Conservation (phyloP, 2,113 vertebrate species). For the Hippolais icterina region DNA sequence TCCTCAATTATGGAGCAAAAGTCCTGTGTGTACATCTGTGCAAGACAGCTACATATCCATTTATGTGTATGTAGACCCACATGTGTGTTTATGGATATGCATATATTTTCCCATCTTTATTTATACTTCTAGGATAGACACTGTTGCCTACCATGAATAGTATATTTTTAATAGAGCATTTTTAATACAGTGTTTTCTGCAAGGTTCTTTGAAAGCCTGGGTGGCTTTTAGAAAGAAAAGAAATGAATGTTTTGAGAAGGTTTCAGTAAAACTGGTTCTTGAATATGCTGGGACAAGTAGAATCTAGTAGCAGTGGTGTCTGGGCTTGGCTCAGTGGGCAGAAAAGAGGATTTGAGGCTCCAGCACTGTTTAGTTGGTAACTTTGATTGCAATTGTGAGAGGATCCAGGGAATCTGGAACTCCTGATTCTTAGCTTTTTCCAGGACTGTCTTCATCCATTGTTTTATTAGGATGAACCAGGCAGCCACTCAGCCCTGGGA, state of each 20-base stretch:
- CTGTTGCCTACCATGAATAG: background rate
- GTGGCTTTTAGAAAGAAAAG: background rate
- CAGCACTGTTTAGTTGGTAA: background rate
- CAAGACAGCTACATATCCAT: background rate
- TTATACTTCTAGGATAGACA: background rate
- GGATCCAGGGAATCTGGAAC: background rate
- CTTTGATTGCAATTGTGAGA: background rate
- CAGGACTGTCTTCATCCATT: background rate
- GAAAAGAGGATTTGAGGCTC: background rate
- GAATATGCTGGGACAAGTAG: background rate
- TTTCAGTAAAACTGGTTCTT: background rate
- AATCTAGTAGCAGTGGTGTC: background rate
- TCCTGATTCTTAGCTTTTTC: background rate
- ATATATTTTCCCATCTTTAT: background rate
- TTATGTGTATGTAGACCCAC: background rate
- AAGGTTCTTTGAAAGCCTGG: background rate
- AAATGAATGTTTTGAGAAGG: background rate
- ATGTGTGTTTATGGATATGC: background rate
- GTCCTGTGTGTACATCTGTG: background rate
- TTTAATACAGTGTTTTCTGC: background rate
- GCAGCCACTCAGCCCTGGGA: background rate
- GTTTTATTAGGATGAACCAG: background rate
- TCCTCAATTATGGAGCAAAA: background rate
- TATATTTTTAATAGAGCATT: background rate
- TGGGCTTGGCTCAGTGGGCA: background rate